Percentiles rank a stretch among this genome's conserved stretches.
These are phyloP conservation scores for Paragorgia papillata DNA, from an alignment of 92 coral and sea anemone genomes.

Conservation along the genomic window DNA sequence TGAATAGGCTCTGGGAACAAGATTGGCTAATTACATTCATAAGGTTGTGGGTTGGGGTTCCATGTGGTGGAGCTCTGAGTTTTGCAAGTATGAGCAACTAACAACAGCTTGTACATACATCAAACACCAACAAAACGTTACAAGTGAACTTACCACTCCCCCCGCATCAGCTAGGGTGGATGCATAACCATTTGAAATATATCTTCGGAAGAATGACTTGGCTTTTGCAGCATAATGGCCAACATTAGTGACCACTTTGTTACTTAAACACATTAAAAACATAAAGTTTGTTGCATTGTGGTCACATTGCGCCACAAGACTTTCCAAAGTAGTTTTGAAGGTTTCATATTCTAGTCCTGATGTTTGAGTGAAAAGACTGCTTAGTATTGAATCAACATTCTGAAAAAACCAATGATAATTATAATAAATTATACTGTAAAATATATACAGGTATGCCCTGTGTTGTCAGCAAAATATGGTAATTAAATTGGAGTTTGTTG, in stretches of 20 bases:
- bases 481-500: too few species aligned
- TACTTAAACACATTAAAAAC: constrained; percentile 63
- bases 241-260: constrained; percentile 58
- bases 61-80: too few species aligned
- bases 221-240: constrained; percentile 45
- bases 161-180: constrained; percentile 69
- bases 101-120: too few species aligned
- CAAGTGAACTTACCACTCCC: constrained; percentile 86
- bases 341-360: constrained; percentile 9
- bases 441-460: too few species aligned
- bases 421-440: neutral
- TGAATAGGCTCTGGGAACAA: too few species aligned
- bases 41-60: too few species aligned
- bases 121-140: too few species aligned
- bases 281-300: constrained; percentile 69
- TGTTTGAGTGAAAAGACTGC: constrained; percentile 3
- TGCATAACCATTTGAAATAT: constrained; percentile 55
- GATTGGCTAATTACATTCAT: too few species aligned
- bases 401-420: neutral
- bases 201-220: constrained; percentile 57
- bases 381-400: neutral
- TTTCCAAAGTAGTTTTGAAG: constrained; percentile 13
- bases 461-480: too few species aligned
- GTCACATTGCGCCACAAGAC: constrained; percentile 40
- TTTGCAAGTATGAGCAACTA: too few species aligned